Evolutionary conservation across 2,113 vertebrate species (phyloP).

Genomic region (Cyphomyrus plagiostoma): DNA sequence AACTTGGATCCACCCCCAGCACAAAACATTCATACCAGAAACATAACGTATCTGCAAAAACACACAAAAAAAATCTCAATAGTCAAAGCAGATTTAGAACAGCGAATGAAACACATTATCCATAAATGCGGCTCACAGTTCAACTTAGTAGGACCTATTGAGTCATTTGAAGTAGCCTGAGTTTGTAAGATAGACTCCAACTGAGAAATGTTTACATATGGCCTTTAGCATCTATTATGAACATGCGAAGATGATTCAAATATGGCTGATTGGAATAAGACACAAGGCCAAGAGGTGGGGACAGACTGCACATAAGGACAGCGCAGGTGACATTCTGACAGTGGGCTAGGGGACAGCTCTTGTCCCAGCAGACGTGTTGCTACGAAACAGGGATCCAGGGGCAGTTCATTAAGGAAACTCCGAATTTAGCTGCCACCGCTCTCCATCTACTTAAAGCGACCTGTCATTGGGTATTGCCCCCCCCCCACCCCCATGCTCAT

Average conservation of each 20-base stretch:
- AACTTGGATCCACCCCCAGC: neutral
- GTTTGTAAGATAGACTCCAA: neutral
- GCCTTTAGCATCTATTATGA: neutral
- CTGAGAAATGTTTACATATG: neutral
- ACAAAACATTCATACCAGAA: constrained; percentile 1
- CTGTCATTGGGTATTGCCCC: constrained; percentile 47
- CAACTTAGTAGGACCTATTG: neutral
- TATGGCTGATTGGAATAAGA: neutral
- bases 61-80: neutral
- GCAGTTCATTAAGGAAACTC: constrained; percentile 79
- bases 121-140: neutral
- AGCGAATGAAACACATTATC: neutral
- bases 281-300: neutral
- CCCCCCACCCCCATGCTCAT: constrained; percentile 46
- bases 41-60: neutral
- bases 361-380: constrained; percentile 70
- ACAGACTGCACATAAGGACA: neutral
- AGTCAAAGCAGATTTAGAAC: neutral
- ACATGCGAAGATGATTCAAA: neutral
- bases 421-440: constrained; percentile 56
- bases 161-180: neutral
- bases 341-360: constrained; percentile 57
- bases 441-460: constrained; percentile 52
- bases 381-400: constrained; percentile 69
- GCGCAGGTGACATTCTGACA: constrained; percentile 37